Conservation (phyloP, 1,140 invertebrate genomes). For the Psix sp. region DNA sequence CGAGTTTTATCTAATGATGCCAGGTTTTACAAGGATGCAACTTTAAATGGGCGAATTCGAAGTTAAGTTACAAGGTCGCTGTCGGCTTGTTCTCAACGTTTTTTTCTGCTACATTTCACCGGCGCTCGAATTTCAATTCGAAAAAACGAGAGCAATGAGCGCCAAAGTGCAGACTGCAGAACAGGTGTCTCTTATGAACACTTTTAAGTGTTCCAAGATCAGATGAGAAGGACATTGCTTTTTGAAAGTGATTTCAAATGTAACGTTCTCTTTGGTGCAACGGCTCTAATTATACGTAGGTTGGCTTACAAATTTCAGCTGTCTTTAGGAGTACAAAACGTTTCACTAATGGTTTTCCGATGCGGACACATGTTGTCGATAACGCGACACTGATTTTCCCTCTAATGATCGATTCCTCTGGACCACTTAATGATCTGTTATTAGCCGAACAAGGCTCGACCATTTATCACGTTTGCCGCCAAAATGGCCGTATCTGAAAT, state of each 20-base stretch:
- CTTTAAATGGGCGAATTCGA: slow-evolving; percentile 12
- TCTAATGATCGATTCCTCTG: slow-evolving; percentile 36
- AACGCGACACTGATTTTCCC: slow-evolving; percentile 19
- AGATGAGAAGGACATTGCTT: too few species aligned
- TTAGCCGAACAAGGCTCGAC: slow-evolving; percentile 14
- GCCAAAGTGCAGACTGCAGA: too few species aligned
- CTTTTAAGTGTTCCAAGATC: too few species aligned
- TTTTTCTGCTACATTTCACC: background rate
- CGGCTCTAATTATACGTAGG: too few species aligned
- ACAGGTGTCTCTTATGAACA: too few species aligned
- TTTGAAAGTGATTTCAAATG: too few species aligned
- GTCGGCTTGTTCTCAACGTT: background rate
- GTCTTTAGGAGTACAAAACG: too few species aligned
- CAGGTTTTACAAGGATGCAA: slow-evolving; percentile 21
- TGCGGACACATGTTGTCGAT: slow-evolving; percentile 37
- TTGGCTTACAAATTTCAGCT: too few species aligned
- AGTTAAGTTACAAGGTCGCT: background rate
- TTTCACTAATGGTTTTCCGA: slow-evolving; percentile 37
- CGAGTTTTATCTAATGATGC: slow-evolving; percentile 12
- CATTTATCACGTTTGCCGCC: slow-evolving; percentile 39
- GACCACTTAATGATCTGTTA: slow-evolving; percentile 39
- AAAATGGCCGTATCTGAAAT: slow-evolving; percentile 38
- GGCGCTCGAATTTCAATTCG: background rate
- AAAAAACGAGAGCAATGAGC: too few species aligned
- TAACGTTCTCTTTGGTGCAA: too few species aligned